Conservation (phyloP, 2,113 vertebrate genomes). For the Cephalopholis sonnerati region DNA sequence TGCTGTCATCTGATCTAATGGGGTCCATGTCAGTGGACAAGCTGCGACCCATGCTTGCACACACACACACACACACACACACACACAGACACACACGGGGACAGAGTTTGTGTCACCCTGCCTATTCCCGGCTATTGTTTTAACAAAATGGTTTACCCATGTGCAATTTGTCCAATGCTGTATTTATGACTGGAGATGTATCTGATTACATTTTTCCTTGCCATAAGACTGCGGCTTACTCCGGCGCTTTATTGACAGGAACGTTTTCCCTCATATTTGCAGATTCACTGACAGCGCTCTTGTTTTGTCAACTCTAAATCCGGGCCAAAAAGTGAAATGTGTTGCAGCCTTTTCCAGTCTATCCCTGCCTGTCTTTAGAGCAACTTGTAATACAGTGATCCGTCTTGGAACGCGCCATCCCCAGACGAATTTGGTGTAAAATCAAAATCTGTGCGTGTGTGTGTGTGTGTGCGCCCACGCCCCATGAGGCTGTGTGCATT, state of each 20-base stretch:
- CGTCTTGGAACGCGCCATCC: background rate
- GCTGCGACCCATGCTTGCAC: slow-evolving; percentile 60
- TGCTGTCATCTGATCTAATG: slow-evolving; percentile 79
- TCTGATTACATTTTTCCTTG: slow-evolving; percentile 61
- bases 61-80: background rate
- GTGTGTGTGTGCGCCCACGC: slow-evolving; percentile 18
- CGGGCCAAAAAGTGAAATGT: slow-evolving; percentile 22
- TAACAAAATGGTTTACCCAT: slow-evolving; percentile 60
- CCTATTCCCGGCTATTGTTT: slow-evolving; percentile 69
- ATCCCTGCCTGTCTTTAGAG: slow-evolving; percentile 5
- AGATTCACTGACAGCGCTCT: slow-evolving; percentile 33
- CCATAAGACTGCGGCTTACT: slow-evolving; percentile 33
- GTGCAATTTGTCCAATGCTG: slow-evolving; percentile 62
- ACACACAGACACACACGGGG: slow-evolving; percentile 6
- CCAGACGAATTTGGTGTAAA: slow-evolving; percentile 3
- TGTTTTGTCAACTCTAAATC: slow-evolving; percentile 53
- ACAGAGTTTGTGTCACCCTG: slow-evolving; percentile 9
- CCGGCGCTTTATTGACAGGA: slow-evolving; percentile 51
- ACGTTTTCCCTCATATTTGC: slow-evolving; percentile 46
- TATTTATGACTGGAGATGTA: slow-evolving; percentile 49
- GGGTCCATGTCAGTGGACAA: slow-evolving; percentile 68
- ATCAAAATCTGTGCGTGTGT: slow-evolving; percentile 20
- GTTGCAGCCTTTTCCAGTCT: background rate
- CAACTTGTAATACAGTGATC: slow-evolving; percentile 27
- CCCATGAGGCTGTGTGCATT: slow-evolving; percentile 17